Evolutionary conservation across 2,797 vertebrate species (phyloP), one percentile per base, ranked within the genome.

Genomic region (Anisognathus igniventris): DNA sequence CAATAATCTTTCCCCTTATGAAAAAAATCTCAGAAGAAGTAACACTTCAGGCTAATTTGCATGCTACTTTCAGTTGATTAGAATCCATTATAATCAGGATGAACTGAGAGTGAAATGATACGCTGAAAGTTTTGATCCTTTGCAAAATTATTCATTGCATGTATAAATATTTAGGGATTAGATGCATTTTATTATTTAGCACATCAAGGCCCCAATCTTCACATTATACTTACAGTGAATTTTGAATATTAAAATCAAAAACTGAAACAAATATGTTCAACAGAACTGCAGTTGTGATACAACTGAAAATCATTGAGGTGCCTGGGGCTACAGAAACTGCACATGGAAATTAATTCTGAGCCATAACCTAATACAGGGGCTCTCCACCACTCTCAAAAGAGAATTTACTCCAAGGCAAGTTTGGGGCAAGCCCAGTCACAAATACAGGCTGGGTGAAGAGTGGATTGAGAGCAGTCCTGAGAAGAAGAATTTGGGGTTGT

Each of bases 31-130:
- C 42, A 57, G 31, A 47, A 65, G 37, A 54, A 65, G 18, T 42
- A 90, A 80, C 30, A 56, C 64, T 94, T 86, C 45, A 74, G 57
- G 6, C n/a, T 78, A 92, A 66, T 84, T 75, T 84, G 17, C 19
- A 51, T 1, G 3, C 10, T 58, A 28, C 9, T 7, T 54, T 80
- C 71, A 42, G 23, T 3, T 87, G 60, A 85, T 95, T 81, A 61
- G 21, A 76, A 40, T 86, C 47, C 67, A 54, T 88, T 87, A 76
- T 50, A 84, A 88, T 85, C 74, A 92, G 30, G 19, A 50, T 51
- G 25, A 88, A 56, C 12, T 42, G 47, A 57, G 27, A 77, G 12
- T n/a, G 51, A 68, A 92, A 71, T 47, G 25, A 61, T 31, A 86
- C 1, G 7, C 10, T 78, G 28, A 78, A 91, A 68, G 6, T 47